These are phyloP conservation scores for Drosophila siamana DNA, from an alignment of 2,888 invertebrate genomes.

Conservation along the genomic window DNA sequence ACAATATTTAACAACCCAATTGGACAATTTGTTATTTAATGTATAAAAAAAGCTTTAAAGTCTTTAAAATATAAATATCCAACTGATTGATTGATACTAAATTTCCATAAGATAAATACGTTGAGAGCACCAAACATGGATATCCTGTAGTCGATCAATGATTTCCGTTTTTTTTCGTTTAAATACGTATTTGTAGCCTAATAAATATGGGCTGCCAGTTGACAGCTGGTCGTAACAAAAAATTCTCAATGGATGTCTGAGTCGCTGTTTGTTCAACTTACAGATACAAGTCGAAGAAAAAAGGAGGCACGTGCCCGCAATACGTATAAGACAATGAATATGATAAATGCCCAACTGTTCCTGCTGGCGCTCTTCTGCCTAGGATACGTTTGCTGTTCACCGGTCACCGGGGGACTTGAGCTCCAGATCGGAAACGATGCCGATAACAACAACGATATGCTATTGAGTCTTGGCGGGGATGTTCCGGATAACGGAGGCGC, in stretches of 20 bases:
- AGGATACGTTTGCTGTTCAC: slow-evolving; percentile 74
- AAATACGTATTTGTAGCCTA: slow-evolving; percentile 18
- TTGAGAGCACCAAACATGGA: too few relatives aligned
- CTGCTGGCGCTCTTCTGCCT: slow-evolving; percentile 76
- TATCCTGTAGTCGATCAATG: background rate
- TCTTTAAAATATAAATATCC: too few relatives aligned
- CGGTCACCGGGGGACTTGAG: slow-evolving; percentile 58
- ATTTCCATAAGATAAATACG: background rate
- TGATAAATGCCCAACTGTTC: slow-evolving; percentile 58
- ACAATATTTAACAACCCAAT: too few relatives aligned
- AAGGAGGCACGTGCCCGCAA: slow-evolving; percentile 26
- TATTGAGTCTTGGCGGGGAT: slow-evolving; percentile 63
- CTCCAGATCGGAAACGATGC: slow-evolving; percentile 32
- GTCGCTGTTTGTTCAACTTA: slow-evolving; percentile 2
- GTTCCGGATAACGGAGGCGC: slow-evolving; percentile 59
- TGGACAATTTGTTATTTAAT: too few relatives aligned
- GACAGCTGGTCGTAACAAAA: slow-evolving; percentile 29
- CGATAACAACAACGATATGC: slow-evolving; percentile 49
- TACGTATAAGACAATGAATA: slow-evolving; percentile 57
- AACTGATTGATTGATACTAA: too few relatives aligned
- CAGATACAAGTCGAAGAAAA: slow-evolving; percentile 11
- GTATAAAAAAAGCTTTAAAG: too few relatives aligned
- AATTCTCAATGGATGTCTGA: slow-evolving; percentile 30
- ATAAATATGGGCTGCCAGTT: slow-evolving; percentile 17
- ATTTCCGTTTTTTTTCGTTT: background rate